A percentile compares a stretch with the other conserved stretches of the same genome.
Conservation (phyloP, 2,797 vertebrate genomes). For the Etheostoma nigrum region DNA sequence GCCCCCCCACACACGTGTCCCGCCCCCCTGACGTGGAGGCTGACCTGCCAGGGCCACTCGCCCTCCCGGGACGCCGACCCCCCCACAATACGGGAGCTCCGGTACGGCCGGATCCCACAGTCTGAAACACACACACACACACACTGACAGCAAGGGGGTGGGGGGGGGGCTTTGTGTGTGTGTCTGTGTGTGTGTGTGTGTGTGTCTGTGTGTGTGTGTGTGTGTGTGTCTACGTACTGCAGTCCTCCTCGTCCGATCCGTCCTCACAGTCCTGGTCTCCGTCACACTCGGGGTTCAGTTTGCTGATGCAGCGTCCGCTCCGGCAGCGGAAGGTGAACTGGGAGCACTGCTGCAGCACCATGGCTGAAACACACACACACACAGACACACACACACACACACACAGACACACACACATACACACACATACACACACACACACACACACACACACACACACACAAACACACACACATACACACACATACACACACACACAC, state of each 20-base stretch:
- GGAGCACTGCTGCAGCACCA: slow-evolving; percentile 80
- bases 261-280: slow-evolving; percentile 88
- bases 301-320: slow-evolving; percentile 86
- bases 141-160: too few relatives aligned
- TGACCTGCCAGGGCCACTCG: slow-evolving; percentile 97
- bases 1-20: slow-evolving; percentile 93
- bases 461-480: too few relatives aligned
- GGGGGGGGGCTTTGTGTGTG: too few relatives aligned
- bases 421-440: too few relatives aligned
- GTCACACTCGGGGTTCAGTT: slow-evolving; percentile 92
- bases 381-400: too few relatives aligned
- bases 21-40: slow-evolving; percentile 85
- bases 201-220: neutral
- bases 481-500: neutral
- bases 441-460: too few relatives aligned
- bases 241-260: slow-evolving; percentile 89
- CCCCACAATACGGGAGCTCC: slow-evolving; percentile 92
- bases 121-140: too few relatives aligned
- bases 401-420: too few relatives aligned
- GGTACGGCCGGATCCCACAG: too few relatives aligned
- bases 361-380: slow-evolving; percentile 47
- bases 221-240: slow-evolving; percentile 76
- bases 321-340: slow-evolving; percentile 87
- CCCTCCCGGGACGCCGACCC: slow-evolving; percentile 84
- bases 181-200: neutral